Percentiles rank a stretch among this genome's conserved stretches.
Conservation (phyloP, 2,888 invertebrate genomes). For the Troilus luridus region DNA sequence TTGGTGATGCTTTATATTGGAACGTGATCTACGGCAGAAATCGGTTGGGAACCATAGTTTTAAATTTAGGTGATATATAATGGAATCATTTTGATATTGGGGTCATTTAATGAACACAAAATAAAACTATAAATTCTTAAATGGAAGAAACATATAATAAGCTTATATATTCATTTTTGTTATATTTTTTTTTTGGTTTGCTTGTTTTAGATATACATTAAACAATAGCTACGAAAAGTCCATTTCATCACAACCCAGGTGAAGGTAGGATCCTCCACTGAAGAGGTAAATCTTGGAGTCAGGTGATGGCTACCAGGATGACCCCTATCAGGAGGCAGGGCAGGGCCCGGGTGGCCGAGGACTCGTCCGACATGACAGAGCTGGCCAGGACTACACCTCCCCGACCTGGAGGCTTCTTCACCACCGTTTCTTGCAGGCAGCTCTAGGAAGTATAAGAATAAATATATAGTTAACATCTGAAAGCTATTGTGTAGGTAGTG, state of each 20-base stretch:
- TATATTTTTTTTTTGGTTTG: neutral
- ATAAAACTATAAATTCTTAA: slow-evolving; percentile 5
- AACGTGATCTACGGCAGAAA: neutral
- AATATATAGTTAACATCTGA: too few relatives aligned
- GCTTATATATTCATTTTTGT: neutral
- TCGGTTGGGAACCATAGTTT: neutral
- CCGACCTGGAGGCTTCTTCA: slow-evolving; percentile 67
- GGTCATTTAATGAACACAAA: neutral
- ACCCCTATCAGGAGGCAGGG: neutral
- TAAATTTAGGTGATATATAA: neutral
- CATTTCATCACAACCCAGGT: slow-evolving; percentile 16
- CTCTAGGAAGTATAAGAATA: slow-evolving; percentile 58
- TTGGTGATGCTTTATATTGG: too few relatives aligned
- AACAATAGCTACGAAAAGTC: slow-evolving; percentile 3
- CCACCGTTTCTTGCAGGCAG: slow-evolving; percentile 73
- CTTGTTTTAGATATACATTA: neutral
- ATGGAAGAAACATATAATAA: neutral
- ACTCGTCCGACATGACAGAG: slow-evolving; percentile 79
- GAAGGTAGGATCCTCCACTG: neutral
- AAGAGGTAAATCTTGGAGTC: neutral
- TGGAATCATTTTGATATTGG: neutral
- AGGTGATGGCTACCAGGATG: neutral
- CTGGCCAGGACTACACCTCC: slow-evolving; percentile 77
- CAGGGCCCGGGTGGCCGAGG: slow-evolving; percentile 66
- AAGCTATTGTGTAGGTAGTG: too few relatives aligned